These are phyloP conservation scores for Nemotelus pantherinus DNA, from an alignment of 2,888 invertebrate genomes.

Conservation along the genomic window DNA sequence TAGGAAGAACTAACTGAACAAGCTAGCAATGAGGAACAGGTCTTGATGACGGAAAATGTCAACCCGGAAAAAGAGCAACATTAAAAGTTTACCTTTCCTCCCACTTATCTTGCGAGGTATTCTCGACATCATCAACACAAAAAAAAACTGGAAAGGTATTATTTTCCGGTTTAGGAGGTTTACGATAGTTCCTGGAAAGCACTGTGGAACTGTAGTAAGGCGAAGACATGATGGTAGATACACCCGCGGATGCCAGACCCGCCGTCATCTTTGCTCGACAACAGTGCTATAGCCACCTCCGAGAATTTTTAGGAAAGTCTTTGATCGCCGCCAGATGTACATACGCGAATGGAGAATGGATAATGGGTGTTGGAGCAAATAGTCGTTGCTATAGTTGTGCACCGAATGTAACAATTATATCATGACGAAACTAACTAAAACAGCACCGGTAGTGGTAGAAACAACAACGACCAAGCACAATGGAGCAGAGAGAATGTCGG, in stretches of 20 bases:
- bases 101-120: not conserved
- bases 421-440: not conserved
- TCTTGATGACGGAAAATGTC: constrained; percentile 19
- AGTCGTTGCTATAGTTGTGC: too few relatives aligned
- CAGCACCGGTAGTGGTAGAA: not conserved
- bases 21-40: constrained; percentile 1
- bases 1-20: not conserved
- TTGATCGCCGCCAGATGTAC: too few relatives aligned
- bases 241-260: too few relatives aligned
- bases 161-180: constrained; percentile 21
- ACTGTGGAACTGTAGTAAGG: too few relatives aligned
- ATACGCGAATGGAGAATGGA: too few relatives aligned
- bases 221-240: too few relatives aligned
- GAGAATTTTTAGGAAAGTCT: too few relatives aligned
- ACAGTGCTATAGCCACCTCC: too few relatives aligned
- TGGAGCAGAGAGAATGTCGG: not conserved
- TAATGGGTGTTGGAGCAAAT: too few relatives aligned
- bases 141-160: not conserved
- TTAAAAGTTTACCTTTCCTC: constrained; percentile 14
- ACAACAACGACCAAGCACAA: not conserved
- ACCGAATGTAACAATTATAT: not conserved
- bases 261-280: too few relatives aligned
- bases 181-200: too few relatives aligned
- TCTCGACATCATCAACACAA: not conserved
- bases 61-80: constrained; percentile 33